These are phyloP conservation scores for Neuroscelio doddi DNA, from an alignment of 2,888 invertebrate genomes.

Conservation along the genomic window DNA sequence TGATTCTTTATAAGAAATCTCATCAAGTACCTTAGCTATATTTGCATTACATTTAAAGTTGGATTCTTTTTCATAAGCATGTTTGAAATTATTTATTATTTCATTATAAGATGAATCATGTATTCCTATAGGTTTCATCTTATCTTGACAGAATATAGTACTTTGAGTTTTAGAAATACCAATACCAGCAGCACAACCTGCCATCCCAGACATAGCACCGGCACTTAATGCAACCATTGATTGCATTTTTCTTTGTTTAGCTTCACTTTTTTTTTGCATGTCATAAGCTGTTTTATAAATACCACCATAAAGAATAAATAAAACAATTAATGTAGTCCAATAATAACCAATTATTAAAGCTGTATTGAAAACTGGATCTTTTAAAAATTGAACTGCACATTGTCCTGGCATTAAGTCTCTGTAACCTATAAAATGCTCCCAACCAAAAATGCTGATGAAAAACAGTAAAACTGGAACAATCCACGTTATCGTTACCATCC, in stretches of 20 bases:
- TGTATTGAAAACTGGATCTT: conserved; percentile 97
- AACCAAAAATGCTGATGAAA: conserved; percentile 98
- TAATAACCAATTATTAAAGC: conserved; percentile 97
- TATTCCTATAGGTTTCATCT: conserved; percentile 75
- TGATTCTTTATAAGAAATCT: conserved; percentile 39
- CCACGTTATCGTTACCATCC: conserved; percentile 98
- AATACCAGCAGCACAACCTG: conserved; percentile 89
- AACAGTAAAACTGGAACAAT: conserved; percentile 96
- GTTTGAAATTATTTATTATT: conserved; percentile 45
- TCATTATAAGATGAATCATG: conserved; percentile 50
- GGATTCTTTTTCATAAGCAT: conserved; percentile 24
- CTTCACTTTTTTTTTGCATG: conserved; percentile 97
- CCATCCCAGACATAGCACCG: conserved; percentile 93
- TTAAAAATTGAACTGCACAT: conserved; percentile 97
- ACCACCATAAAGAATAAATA: conserved; percentile 96
- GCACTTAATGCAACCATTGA: conserved; percentile 94
- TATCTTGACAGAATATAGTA: conserved; percentile 81
- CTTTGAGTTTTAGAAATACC: conserved; percentile 84
- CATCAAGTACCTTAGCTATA: conserved; percentile 47
- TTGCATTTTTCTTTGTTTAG: conserved; percentile 96
- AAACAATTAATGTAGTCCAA: conserved; percentile 96
- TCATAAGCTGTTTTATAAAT: conserved; percentile 98
- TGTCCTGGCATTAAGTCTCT: conserved; percentile 89
- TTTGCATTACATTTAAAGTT: conserved; percentile 66
- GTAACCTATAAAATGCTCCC: conserved; percentile 98